Evolutionary conservation across 2,797 vertebrate species (phyloP).

Genomic region (Mormyrus proboscirostris): DNA sequence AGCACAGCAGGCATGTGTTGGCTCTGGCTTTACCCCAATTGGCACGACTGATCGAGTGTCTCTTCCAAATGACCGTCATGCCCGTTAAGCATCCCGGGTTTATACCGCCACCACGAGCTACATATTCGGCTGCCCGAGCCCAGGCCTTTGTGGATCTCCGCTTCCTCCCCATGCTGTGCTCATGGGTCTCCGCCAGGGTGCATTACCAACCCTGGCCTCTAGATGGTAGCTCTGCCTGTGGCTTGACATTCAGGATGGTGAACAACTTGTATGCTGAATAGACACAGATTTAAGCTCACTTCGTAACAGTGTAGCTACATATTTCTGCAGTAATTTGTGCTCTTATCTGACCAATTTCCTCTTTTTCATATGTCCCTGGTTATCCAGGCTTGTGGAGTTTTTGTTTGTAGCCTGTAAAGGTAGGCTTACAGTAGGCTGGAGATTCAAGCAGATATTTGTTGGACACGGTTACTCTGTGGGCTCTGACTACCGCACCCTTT

Average conservation of each 20-base stretch:
- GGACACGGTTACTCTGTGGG: background rate
- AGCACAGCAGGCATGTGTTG: background rate
- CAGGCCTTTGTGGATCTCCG: background rate
- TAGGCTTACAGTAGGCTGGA: background rate
- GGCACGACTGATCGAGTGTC: background rate
- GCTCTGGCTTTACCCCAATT: background rate
- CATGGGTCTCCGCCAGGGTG: background rate
- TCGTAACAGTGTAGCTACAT: background rate
- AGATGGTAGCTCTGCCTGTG: constrained; percentile 14
- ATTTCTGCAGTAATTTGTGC: background rate
- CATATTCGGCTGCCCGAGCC: background rate
- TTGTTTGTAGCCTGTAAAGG: background rate
- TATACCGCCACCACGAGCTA: background rate
- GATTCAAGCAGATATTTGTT: background rate
- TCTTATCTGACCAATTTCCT: background rate
- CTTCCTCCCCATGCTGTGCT: background rate
- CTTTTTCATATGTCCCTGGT: background rate
- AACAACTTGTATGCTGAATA: background rate
- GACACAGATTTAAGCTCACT: background rate
- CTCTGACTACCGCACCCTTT: background rate
- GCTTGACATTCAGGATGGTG: background rate
- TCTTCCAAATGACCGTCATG: background rate
- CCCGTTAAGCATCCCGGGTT: background rate
- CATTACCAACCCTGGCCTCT: background rate
- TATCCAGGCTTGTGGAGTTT: background rate